Evolutionary conservation across 2,888 invertebrate species (phyloP).

Genomic region (Zaprionus obscuricornis): DNA sequence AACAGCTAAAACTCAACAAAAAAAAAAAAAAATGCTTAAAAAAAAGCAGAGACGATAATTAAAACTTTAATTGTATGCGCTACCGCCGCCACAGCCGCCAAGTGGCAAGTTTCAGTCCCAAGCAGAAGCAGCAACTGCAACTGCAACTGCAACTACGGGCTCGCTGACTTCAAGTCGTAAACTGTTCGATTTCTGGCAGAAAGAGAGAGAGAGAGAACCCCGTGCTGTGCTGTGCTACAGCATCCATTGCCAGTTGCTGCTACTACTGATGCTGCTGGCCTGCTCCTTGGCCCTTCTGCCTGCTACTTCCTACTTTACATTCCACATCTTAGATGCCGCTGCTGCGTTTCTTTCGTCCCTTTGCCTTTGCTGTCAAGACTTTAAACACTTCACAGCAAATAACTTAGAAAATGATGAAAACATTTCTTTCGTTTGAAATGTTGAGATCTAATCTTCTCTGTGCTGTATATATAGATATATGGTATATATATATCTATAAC

Average conservation of each 20-base stretch:
- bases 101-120: conserved; percentile 3
- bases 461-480: too few relatives aligned
- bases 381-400: too few relatives aligned
- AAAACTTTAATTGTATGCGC: conserved; percentile 75
- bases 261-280: conserved; percentile 18
- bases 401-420: too few relatives aligned
- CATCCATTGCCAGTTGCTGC: conserved; percentile 11
- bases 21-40: conserved; percentile 34
- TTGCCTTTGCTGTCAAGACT: too few relatives aligned
- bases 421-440: too few relatives aligned
- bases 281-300: neutral
- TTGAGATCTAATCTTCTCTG: too few relatives aligned
- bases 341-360: too few relatives aligned
- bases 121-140: neutral
- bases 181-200: conserved; percentile 42
- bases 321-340: too few relatives aligned
- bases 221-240: conserved; percentile 32
- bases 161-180: conserved; percentile 51
- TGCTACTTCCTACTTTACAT: too few relatives aligned
- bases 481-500: too few relatives aligned
- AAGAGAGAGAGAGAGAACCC: conserved; percentile 6
- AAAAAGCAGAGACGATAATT: conserved; percentile 65
- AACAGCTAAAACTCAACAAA: conserved; percentile 16
- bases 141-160: neutral
- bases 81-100: conserved; percentile 39